phyloP scores from a whole-genome alignment of 1,140 invertebrate species.

The Orchestia grillus region DNA sequence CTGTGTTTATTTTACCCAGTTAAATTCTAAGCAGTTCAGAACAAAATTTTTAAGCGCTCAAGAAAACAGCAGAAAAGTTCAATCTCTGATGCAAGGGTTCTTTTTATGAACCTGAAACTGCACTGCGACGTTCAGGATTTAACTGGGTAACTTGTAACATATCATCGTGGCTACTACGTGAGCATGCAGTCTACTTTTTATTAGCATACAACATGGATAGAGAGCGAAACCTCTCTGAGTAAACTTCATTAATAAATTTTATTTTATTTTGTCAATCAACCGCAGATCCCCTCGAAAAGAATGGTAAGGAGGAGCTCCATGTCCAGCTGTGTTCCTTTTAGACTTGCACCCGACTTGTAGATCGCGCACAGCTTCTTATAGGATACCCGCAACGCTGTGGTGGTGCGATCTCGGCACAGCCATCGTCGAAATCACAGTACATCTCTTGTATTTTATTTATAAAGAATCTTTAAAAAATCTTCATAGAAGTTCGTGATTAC shows the following conservation, averaged over 20 bases:
- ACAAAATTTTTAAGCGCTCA: not conserved
- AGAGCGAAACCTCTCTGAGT: not conserved
- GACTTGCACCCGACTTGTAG: not conserved
- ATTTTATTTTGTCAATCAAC: constrained; percentile 44
- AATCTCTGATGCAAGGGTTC: not conserved
- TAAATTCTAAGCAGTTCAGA: not conserved
- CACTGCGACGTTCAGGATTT: not conserved
- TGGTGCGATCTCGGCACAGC: not conserved
- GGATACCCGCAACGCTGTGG: not conserved
- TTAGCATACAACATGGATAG: not conserved
- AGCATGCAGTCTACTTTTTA: not conserved
- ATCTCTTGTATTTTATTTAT: not conserved
- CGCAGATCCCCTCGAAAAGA: constrained; percentile 35
- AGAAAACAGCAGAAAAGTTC: not conserved
- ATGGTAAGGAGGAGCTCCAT: constrained; percentile 37
- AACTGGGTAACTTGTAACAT: not conserved
- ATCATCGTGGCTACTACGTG: not conserved
- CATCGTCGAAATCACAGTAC: not conserved
- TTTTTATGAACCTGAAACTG: not conserved
- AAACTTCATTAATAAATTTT: not conserved
- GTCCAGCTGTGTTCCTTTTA: constrained; percentile 22
- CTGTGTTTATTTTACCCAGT: not conserved
- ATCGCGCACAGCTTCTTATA: constrained; percentile 17
- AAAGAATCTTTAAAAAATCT: not conserved
- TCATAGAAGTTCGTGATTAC: too few species aligned